phyloP scores from a whole-genome alignment of 2,797 vertebrate genomes.

The Acanthurus tractus region DNA sequence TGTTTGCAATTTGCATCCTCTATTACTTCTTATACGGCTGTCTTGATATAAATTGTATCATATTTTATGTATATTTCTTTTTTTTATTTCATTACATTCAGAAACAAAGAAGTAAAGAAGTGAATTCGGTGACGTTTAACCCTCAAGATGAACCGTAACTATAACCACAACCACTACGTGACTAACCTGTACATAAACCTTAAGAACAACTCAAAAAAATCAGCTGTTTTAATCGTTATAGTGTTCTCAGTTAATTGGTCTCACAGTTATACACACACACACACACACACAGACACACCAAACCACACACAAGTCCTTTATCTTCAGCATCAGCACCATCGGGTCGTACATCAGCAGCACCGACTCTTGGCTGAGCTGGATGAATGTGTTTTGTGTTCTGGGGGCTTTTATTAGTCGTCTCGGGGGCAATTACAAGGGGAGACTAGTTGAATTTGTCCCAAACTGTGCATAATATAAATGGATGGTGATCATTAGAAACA shows the following conservation, averaged over 20 bases:
- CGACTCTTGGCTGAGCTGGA: slow-evolving; percentile 29
- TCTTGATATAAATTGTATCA: no score
- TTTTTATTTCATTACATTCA: no score
- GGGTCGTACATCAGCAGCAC: slow-evolving; percentile 42
- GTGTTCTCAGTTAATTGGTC: no score
- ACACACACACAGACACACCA: slow-evolving; percentile 8
- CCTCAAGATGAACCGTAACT: no score
- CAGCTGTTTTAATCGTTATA: no score
- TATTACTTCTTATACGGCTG: no score
- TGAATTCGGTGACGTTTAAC: no score
- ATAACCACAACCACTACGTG: no score
- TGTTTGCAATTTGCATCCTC: no score
- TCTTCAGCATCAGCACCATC: slow-evolving; percentile 43
- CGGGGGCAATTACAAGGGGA: slow-evolving; percentile 45
- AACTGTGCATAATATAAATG: slow-evolving; percentile 64
- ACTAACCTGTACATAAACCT: no score
- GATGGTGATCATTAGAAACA: slow-evolving; percentile 62
- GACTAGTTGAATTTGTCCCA: slow-evolving; percentile 39
- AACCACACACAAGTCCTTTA: slow-evolving; percentile 17
- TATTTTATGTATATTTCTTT: no score
- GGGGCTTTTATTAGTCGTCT: slow-evolving; percentile 36
- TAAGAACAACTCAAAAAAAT: background rate
- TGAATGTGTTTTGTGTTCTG: slow-evolving; percentile 56
- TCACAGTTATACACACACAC: background rate
- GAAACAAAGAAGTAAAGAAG: no score